These are phyloP conservation scores for Neodiprion pinetum DNA, from an alignment of 1,140 invertebrate genomes.

Conservation along the genomic window DNA sequence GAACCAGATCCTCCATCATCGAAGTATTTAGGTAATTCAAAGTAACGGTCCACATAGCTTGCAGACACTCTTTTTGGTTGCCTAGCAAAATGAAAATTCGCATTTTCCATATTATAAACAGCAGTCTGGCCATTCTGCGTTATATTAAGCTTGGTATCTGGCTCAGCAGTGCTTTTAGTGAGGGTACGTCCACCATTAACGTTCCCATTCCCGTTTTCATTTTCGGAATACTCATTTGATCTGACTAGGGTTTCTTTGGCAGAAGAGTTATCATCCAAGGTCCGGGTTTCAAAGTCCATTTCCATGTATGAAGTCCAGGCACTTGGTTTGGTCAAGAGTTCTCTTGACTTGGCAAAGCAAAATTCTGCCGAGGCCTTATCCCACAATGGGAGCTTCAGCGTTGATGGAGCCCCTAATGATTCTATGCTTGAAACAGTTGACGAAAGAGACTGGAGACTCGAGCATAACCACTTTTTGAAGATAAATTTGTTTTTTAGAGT, in stretches of 20 bases:
- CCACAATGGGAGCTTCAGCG: constrained; percentile 71
- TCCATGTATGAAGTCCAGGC: constrained; percentile 57
- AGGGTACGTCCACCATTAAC: constrained; percentile 30
- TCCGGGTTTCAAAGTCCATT: constrained; percentile 50
- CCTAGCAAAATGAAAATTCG: constrained; percentile 37
- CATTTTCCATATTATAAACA: constrained; percentile 36
- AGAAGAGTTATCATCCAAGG: constrained; percentile 48
- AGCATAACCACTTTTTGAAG: constrained; percentile 60
- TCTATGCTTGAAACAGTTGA: constrained; percentile 62
- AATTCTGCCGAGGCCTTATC: constrained; percentile 77
- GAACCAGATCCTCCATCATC: constrained; percentile 41
- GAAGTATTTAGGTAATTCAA: constrained; percentile 54
- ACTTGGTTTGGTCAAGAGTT: constrained; percentile 69
- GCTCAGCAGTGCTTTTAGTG: not conserved
- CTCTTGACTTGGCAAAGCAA: constrained; percentile 75
- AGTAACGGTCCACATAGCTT: constrained; percentile 58
- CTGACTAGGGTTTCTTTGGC: constrained; percentile 51
- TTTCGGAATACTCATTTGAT: constrained; percentile 53
- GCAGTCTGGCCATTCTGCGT: constrained; percentile 43
- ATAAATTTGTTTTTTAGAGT: not conserved
- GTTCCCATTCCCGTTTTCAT: constrained; percentile 44
- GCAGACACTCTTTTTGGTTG: constrained; percentile 53
- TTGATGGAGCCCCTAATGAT: constrained; percentile 59
- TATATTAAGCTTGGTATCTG: constrained; percentile 28
- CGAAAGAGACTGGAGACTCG: constrained; percentile 63